phyloP scores from a whole-genome alignment of 2,888 invertebrate genomes.

The Macrophya annulata region DNA sequence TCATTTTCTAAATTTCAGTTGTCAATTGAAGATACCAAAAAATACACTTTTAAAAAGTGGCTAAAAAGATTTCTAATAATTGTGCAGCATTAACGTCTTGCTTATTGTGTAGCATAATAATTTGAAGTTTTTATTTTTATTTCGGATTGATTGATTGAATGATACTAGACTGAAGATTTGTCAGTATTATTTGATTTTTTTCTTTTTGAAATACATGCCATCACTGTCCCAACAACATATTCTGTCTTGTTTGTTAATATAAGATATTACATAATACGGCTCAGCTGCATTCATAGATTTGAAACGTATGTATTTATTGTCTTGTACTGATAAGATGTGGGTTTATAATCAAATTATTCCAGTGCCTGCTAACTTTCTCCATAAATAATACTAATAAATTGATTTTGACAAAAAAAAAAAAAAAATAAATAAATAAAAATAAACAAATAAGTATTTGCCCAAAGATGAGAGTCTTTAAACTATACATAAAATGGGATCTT shows the following conservation, averaged over 20 bases:
- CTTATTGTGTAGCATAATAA: conserved; percentile 15
- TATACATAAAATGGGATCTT: not conserved
- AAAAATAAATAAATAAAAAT: not conserved
- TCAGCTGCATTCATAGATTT: conserved; percentile 73
- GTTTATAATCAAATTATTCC: conserved; percentile 47
- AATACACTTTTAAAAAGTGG: not conserved
- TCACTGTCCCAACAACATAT: conserved; percentile 35
- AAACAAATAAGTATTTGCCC: not conserved
- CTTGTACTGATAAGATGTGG: conserved; percentile 25
- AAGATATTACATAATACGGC: conserved; percentile 61
- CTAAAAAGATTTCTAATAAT: not conserved
- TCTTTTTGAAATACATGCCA: not conserved
- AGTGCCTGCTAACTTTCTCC: conserved; percentile 47
- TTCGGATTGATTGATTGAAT: not conserved
- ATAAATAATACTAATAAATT: not conserved
- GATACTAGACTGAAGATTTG: not conserved
- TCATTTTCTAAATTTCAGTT: not conserved
- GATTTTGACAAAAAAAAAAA: not conserved
- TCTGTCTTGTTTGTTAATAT: conserved; percentile 66
- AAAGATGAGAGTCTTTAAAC: not conserved
- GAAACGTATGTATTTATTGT: conserved; percentile 60
- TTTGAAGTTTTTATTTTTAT: not conserved
- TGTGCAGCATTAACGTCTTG: conserved; percentile 12
- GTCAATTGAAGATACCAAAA: not conserved
- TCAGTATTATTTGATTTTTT: not conserved